These are phyloP conservation scores for Enhydra lutris DNA, from an alignment of 2,113 vertebrate genomes.

Conservation along the genomic window DNA sequence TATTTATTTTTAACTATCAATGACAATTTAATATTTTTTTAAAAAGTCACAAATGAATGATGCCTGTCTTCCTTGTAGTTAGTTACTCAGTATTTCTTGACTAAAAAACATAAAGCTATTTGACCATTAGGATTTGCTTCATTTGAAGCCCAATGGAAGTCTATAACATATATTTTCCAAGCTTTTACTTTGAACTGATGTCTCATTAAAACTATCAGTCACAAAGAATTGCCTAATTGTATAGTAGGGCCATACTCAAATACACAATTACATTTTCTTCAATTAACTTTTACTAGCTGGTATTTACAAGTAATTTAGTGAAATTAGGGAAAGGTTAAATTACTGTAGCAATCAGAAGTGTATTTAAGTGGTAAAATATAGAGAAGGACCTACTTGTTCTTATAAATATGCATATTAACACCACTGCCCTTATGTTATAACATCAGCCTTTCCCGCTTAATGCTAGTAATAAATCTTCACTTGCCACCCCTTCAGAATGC, in stretches of 20 bases:
- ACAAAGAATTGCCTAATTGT: slow-evolving; percentile 57
- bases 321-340: slow-evolving; percentile 69
- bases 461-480: slow-evolving; percentile 2
- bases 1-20: background rate
- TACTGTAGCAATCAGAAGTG: slow-evolving; percentile 59
- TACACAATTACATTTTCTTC: slow-evolving; percentile 64
- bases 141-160: background rate
- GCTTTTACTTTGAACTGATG: slow-evolving; percentile 27
- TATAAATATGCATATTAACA: slow-evolving; percentile 46
- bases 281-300: slow-evolving; percentile 61
- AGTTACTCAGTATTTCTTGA: background rate
- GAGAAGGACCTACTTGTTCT: slow-evolving; percentile 45
- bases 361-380: slow-evolving; percentile 58
- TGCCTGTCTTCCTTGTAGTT: background rate
- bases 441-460: slow-evolving; percentile 13
- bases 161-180: background rate
- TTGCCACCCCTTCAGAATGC: background rate
- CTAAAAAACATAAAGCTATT: background rate
- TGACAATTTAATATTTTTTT: background rate
- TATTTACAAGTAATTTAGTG: slow-evolving; percentile 63
- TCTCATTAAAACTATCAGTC: slow-evolving; percentile 45
- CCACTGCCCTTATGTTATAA: slow-evolving; percentile 36
- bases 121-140: background rate
- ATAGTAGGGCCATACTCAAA: slow-evolving; percentile 25
- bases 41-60: background rate